These are phyloP conservation scores for Cavia aperea DNA, from an alignment of 2,113 vertebrate genomes.

Conservation along the genomic window DNA sequence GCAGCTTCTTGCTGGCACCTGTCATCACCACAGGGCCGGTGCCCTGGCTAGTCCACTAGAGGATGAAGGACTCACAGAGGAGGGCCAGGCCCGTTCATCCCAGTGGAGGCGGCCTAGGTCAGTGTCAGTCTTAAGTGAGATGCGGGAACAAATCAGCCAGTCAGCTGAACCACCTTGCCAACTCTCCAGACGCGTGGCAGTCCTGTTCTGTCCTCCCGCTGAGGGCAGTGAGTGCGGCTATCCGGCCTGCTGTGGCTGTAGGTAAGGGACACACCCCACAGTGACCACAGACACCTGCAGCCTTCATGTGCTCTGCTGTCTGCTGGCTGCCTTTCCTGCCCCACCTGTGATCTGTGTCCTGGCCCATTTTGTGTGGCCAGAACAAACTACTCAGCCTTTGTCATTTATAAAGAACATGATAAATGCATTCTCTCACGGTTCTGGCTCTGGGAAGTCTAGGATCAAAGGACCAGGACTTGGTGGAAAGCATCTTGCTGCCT, in stretches of 20 bases:
- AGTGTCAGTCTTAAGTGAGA: rapidly evolving
- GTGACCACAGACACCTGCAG: rapidly evolving
- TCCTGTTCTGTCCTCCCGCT: rapidly evolving
- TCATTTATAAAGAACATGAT: not conserved
- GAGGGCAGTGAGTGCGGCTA: too few relatives aligned
- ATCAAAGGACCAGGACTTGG: not conserved
- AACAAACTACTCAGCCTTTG: too few relatives aligned
- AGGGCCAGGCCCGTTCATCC: not conserved
- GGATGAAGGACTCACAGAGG: not conserved
- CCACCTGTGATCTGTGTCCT: not conserved
- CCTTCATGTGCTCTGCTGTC: not conserved
- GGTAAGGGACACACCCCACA: not conserved
- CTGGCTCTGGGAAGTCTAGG: not conserved
- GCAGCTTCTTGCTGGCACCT: not conserved
- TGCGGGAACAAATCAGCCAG: not conserved
- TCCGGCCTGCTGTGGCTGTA: not conserved
- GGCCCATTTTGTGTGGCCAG: not conserved
- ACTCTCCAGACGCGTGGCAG: not conserved
- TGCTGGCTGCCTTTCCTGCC: not conserved
- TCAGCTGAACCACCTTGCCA: rapidly evolving
- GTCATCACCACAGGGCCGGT: not conserved
- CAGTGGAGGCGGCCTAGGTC: not conserved
- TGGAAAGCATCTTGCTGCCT: too few relatives aligned
- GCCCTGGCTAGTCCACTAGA: not conserved
- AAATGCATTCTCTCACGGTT: not conserved